phyloP scores from a whole-genome alignment of 2,797 vertebrate species.

The Acipenser oxyrinchus region DNA sequence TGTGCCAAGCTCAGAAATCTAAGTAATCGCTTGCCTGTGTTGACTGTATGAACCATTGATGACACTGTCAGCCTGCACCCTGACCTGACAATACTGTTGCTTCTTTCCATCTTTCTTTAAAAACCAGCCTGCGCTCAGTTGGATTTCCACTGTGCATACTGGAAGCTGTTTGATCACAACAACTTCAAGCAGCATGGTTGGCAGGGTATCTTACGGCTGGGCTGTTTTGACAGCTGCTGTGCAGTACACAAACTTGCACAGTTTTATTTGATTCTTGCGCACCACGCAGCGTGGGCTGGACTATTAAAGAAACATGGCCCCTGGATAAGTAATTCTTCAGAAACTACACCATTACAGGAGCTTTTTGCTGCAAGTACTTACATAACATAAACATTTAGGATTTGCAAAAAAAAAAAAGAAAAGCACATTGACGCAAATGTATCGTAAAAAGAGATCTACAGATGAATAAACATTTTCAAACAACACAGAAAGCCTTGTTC shows the following conservation, averaged over 20 bases:
- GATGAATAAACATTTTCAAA: no score
- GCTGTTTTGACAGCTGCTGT: conserved; percentile 31
- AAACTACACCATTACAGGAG: no score
- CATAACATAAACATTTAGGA: no score
- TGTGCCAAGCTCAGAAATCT: no score
- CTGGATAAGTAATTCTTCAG: background rate
- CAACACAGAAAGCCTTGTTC: no score
- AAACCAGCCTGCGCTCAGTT: conserved; percentile 10
- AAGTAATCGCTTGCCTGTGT: background rate
- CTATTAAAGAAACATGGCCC: conserved; percentile 31
- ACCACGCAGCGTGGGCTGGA: conserved; percentile 31
- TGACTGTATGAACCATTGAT: background rate
- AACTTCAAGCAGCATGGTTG: conserved; percentile 28
- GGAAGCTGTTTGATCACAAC: conserved; percentile 40
- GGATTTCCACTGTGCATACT: conserved; percentile 28
- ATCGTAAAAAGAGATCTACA: no score
- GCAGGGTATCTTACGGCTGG: conserved; percentile 29
- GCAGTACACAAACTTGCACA: conserved; percentile 34
- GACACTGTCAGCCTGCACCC: background rate
- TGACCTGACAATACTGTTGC: conserved; percentile 1
- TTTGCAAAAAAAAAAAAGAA: no score
- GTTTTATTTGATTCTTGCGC: conserved; percentile 31
- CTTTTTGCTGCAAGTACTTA: no score
- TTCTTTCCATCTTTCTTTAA: conserved; percentile 28
- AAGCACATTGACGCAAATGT: no score